Evolutionary conservation across 2,888 invertebrate species (phyloP).

Genomic region (Laothoe populi): DNA sequence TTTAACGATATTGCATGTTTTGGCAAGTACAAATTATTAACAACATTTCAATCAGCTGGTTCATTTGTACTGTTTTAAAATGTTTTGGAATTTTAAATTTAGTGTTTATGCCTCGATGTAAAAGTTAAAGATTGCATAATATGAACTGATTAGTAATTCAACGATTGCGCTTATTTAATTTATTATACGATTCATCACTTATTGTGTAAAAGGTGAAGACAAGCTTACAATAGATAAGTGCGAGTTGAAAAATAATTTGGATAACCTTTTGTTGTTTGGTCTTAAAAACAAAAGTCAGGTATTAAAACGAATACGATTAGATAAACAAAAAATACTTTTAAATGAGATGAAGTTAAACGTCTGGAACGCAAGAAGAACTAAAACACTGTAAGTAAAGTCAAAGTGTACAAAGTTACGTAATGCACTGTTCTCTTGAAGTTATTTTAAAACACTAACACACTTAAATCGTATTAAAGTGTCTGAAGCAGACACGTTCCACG

Average conservation of each 20-base stretch:
- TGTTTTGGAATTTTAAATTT: background rate
- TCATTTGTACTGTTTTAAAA: constrained; percentile 32
- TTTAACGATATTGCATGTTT: constrained; percentile 31
- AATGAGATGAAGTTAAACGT: background rate
- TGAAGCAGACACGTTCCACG: constrained; percentile 7
- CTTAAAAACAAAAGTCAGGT: background rate
- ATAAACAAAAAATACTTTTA: background rate
- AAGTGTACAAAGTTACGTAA: constrained; percentile 13
- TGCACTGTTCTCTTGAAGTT: constrained; percentile 2
- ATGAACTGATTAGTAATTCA: background rate
- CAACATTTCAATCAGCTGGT: constrained; percentile 36
- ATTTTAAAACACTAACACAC: background rate
- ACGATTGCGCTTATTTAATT: background rate
- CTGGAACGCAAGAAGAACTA: background rate
- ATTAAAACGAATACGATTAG: constrained; percentile 7
- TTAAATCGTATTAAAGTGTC: background rate
- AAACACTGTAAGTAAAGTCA: background rate
- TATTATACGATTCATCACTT: background rate
- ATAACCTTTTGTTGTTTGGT: constrained; percentile 17
- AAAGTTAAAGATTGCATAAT: background rate
- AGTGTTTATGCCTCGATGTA: constrained; percentile 2
- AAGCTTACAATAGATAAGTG: constrained; percentile 8
- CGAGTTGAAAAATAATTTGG: constrained; percentile 7
- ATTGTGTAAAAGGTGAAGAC: constrained; percentile 1
- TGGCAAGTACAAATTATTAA: constrained; percentile 36